phyloP scores from a whole-genome alignment of 1,140 invertebrate genomes.

The Sycophila sp. region DNA sequence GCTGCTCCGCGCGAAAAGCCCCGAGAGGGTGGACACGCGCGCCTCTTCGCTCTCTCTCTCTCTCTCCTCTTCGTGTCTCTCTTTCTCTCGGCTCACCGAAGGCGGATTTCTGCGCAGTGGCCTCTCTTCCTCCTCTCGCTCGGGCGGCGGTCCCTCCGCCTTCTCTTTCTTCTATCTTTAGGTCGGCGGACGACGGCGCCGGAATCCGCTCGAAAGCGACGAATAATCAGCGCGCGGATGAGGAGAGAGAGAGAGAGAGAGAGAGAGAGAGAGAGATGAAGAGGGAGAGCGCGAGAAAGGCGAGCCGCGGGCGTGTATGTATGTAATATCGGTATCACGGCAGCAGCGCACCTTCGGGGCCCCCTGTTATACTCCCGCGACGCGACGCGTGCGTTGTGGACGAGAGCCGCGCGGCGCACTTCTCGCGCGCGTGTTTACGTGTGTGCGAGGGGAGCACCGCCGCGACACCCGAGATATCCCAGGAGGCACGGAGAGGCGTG shows the following conservation, averaged over 20 bases:
- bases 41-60: not conserved
- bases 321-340: too few relatives aligned
- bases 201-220: too few relatives aligned
- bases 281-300: not conserved
- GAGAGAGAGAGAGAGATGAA: not conserved
- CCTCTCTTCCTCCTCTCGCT: not conserved
- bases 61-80: too few relatives aligned
- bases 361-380: too few relatives aligned
- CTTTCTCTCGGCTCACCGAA: too few relatives aligned
- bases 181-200: too few relatives aligned
- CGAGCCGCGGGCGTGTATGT: too few relatives aligned
- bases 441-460: not conserved
- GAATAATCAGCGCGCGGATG: not conserved
- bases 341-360: too few relatives aligned
- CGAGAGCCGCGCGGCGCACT: too few relatives aligned
- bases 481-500: conserved; percentile 43
- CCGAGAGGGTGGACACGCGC: not conserved
- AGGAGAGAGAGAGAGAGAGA: not conserved
- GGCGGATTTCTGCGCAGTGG: too few relatives aligned
- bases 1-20: not conserved
- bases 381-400: too few relatives aligned
- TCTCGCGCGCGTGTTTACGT: too few relatives aligned
- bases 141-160: not conserved
- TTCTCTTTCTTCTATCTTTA: not conserved
- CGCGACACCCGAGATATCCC: not conserved